Evolutionary conservation across 2,888 invertebrate genomes (phyloP), one percentile per base, ranked within the genome.

Genomic region (Drosophila subquinaria): DNA sequence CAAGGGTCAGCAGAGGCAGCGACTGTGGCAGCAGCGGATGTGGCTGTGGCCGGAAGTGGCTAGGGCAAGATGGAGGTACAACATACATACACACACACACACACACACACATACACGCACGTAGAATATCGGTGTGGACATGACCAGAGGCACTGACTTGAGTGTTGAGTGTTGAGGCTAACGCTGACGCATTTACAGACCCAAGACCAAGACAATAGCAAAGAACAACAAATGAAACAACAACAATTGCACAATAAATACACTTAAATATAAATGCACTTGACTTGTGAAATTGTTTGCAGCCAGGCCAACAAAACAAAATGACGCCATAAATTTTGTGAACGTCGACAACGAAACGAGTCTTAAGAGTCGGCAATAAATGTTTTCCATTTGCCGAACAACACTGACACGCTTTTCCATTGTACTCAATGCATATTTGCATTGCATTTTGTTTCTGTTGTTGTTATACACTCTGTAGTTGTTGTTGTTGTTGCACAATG

Each of bases 121-220:
- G 43, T 36, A 48, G 10, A 8, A 20, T 36, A 36, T 23, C 30
- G 47, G n/a, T 36, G 53, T 36, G 30, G 55, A 73, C 68, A 65
- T 42, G 70, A 64, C 74, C 70, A 51, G 23, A 60, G 60, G 53
- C 66, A 74, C 42, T 9, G 55, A 51, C 60, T 57, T 69, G 63
- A 84, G 87, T 84, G 88, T 85, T 85, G 85, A 88, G 85, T 84
- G 88, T 85, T 85, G 85, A 88, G 85, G 86, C 69, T 82, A 73
- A 70, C 62, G 78, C 83, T 88, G 85, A 88, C 85, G 85, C 85
- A 85, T 66, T 79, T 69, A 42, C 60, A 47, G 64, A 11, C 10
- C 42, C 47, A 62, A 76, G 38, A 55, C 68, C 47, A 67, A 57
- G 63, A 55, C 38, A 71, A 42, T 23, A n/a, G 35, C 23, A 59